phyloP scores from a whole-genome alignment of 1,140 invertebrate species.

The Drosophila willistoni region DNA sequence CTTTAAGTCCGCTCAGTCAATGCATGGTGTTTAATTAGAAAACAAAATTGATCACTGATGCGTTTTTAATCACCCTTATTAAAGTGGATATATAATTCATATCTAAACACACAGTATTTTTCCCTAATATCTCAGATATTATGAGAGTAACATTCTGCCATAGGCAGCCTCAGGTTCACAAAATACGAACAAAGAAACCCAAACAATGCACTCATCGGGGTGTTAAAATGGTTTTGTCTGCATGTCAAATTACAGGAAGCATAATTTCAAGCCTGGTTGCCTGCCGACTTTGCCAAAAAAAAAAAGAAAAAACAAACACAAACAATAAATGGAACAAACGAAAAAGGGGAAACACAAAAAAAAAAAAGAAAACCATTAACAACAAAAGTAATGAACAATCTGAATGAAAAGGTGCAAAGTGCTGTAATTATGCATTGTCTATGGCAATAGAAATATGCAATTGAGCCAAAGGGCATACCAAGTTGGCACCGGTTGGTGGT shows the following conservation, averaged over 20 bases:
- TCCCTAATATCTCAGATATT: not conserved
- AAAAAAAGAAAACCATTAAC: not conserved
- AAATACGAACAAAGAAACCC: slow-evolving; percentile 33
- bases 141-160: not conserved
- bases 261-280: slow-evolving; percentile 78
- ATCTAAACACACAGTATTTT: not conserved
- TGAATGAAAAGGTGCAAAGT: slow-evolving; percentile 65
- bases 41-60: slow-evolving; percentile 64
- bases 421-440: slow-evolving; percentile 62
- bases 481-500: not conserved
- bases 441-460: slow-evolving; percentile 12
- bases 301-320: slow-evolving; percentile 40
- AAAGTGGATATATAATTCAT: slow-evolving; percentile 35
- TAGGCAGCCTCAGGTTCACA: not conserved
- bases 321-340: slow-evolving; percentile 22
- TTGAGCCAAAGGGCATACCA: slow-evolving; percentile 9
- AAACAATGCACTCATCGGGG: slow-evolving; percentile 75
- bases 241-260: slow-evolving; percentile 81
- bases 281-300: slow-evolving; percentile 50
- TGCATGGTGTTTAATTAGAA: slow-evolving; percentile 33
- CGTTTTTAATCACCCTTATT: slow-evolving; percentile 72
- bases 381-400: not conserved
- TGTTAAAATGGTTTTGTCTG: slow-evolving; percentile 80
- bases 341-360: slow-evolving; percentile 16
- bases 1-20: slow-evolving; percentile 33